Conservation (phyloP, 2,113 vertebrate genomes). For the Clinocottus analis region DNA sequence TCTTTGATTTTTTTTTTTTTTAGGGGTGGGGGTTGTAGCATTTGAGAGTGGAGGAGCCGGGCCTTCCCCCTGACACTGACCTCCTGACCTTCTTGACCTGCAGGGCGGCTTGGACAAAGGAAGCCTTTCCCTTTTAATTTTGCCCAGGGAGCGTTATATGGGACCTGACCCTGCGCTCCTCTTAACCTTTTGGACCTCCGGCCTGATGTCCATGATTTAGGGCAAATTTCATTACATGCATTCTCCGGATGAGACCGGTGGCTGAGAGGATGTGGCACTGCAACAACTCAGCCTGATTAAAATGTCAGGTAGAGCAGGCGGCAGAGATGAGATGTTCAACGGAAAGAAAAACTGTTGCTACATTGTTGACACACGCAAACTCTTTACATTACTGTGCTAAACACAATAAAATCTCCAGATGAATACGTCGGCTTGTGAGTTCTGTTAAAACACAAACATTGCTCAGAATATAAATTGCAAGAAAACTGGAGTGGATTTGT, state of each 20-base stretch:
- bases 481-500: neutral
- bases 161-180: conserved; percentile 79
- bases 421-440: neutral
- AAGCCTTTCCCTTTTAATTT: conserved; percentile 85
- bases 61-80: conserved; percentile 82
- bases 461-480: conserved; percentile 2
- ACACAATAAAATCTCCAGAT: neutral
- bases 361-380: conserved; percentile 23
- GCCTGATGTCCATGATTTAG: conserved; percentile 83
- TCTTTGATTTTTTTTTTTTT: conserved; percentile 73
- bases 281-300: conserved; percentile 79
- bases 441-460: neutral
- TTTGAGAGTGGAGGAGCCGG: conserved; percentile 64
- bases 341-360: conserved; percentile 32
- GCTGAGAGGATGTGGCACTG: conserved; percentile 74
- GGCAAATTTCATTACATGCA: conserved; percentile 85
- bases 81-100: conserved; percentile 84
- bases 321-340: conserved; percentile 52
- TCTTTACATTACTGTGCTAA: conserved; percentile 14
- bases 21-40: conserved; percentile 49
- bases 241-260: conserved; percentile 80
- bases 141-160: conserved; percentile 78
- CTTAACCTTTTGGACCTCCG: conserved; percentile 84
- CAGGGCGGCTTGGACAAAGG: conserved; percentile 80
- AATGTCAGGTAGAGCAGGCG: conserved; percentile 69